These are phyloP conservation scores for Gobio occitaniae DNA, from an alignment of 2,797 vertebrate genomes.

Conservation along the genomic window DNA sequence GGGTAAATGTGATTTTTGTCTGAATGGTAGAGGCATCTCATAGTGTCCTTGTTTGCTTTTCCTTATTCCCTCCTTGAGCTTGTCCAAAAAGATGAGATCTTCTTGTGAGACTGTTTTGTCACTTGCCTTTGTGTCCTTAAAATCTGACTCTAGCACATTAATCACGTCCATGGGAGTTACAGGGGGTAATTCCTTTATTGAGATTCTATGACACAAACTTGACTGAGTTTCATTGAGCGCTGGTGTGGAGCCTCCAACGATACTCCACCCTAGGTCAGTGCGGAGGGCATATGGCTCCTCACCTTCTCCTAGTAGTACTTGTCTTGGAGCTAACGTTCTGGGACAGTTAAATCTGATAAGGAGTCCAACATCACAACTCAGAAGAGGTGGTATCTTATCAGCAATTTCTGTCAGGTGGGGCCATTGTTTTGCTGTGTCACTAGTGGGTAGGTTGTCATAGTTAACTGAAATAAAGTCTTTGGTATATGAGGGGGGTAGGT, in stretches of 20 bases:
- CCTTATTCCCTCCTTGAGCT: background rate
- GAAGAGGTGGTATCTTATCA: constrained; percentile 2
- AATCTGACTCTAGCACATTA: background rate
- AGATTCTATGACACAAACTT: background rate
- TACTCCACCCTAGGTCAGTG: background rate
- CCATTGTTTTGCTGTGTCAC: background rate
- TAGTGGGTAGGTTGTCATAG: background rate
- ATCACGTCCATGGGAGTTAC: background rate
- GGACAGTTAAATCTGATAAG: constrained; percentile 6
- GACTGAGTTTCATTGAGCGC: background rate
- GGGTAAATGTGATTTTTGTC: background rate
- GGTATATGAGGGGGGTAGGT: no score
- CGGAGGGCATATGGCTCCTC: constrained; percentile 1
- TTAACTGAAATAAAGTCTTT: background rate
- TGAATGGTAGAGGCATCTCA: background rate
- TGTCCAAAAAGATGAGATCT: background rate
- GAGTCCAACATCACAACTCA: background rate
- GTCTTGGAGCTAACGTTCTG: constrained; percentile 11
- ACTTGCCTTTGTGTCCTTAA: background rate
- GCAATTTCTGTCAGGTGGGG: background rate
- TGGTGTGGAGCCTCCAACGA: background rate
- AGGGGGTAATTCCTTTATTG: background rate
- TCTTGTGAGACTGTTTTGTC: constrained; percentile 9
- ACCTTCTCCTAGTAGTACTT: background rate
- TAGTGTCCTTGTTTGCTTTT: constrained; percentile 13